phyloP scores from a whole-genome alignment of 2,113 vertebrate species.

The Ciconia stormi region DNA sequence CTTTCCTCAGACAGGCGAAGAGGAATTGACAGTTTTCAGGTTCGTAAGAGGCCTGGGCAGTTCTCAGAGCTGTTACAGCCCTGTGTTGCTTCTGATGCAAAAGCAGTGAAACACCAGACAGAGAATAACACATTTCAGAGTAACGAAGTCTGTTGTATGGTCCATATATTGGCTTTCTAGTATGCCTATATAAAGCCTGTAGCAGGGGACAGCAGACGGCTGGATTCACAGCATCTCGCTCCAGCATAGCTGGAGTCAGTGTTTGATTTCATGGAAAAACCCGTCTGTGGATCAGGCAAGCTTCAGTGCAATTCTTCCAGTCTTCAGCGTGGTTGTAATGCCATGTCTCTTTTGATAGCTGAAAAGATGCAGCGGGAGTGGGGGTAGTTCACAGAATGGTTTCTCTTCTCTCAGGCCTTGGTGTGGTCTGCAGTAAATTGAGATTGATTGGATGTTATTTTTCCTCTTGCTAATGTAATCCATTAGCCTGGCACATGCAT shows the following conservation, averaged over 20 bases:
- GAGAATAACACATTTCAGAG: background rate
- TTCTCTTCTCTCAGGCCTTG: constrained; percentile 86
- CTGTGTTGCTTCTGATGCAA: background rate
- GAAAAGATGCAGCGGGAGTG: background rate
- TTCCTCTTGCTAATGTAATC: constrained; percentile 99
- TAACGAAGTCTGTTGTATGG: no score
- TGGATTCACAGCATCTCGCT: accelerated
- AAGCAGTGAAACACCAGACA: background rate
- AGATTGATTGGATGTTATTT: constrained; percentile 99
- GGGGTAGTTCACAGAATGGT: constrained; percentile 79
- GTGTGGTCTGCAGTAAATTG: constrained; percentile 95
- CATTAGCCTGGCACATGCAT: constrained; percentile 99
- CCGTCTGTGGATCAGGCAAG: background rate
- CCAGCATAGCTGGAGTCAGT: background rate
- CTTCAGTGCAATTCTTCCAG: background rate
- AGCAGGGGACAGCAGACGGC: background rate
- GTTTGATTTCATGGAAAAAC: background rate
- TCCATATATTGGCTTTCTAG: accelerated
- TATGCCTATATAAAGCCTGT: background rate
- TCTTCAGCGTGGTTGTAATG: background rate
- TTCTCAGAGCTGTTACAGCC: background rate
- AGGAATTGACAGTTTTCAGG: background rate
- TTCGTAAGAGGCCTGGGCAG: background rate
- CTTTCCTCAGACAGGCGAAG: background rate
- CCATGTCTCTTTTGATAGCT: background rate